These are phyloP conservation scores for Montifringilla adamsi DNA, from an alignment of 2,113 vertebrate genomes.

Conservation along the genomic window DNA sequence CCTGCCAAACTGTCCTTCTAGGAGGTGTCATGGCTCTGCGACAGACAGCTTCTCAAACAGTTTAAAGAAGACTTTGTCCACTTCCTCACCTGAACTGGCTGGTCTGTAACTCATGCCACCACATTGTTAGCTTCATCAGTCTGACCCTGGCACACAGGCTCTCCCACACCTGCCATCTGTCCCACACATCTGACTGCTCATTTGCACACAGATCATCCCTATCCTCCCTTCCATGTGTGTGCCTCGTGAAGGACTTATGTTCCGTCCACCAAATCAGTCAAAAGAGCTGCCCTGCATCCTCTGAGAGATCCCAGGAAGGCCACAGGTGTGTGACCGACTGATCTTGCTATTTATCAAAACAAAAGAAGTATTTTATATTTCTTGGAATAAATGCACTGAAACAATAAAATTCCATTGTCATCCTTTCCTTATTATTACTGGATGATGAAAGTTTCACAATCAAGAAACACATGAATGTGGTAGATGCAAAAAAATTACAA, in stretches of 20 bases:
- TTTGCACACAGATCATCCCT: not conserved
- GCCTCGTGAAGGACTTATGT: not conserved
- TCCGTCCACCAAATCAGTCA: not conserved
- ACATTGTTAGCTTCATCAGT: not conserved
- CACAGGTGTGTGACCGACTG: not conserved
- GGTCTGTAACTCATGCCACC: not conserved
- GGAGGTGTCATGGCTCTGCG: not conserved
- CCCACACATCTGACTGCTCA: not conserved
- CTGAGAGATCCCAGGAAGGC: not conserved
- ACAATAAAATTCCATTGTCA: not conserved
- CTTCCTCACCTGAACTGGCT: not conserved
- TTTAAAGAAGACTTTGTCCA: rapidly evolving
- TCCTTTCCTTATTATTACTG: not conserved
- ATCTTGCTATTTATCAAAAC: not conserved
- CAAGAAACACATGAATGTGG: not conserved
- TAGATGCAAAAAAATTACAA: not conserved
- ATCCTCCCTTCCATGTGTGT: not conserved
- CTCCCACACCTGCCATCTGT: not conserved
- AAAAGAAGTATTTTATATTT: not conserved
- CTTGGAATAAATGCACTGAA: not conserved
- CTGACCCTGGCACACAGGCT: not conserved
- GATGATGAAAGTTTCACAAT: not conserved
- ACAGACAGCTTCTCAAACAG: not conserved
- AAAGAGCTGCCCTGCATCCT: not conserved
- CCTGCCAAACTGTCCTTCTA: not conserved